Base-by-base conservation (phyloP, 2,888 invertebrate species). In the Sinohyriopsis cumingii region DNA sequence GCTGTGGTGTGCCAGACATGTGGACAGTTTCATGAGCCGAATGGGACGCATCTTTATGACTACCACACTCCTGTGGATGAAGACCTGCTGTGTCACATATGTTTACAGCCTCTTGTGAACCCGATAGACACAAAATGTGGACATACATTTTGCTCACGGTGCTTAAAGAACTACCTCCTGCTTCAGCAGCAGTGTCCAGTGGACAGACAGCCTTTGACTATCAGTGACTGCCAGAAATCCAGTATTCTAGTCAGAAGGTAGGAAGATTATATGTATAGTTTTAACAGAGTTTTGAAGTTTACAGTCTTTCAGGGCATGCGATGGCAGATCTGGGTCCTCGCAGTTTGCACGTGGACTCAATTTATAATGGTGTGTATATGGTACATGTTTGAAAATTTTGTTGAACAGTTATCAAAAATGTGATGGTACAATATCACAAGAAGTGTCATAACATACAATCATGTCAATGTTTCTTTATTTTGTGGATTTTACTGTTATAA, bases 31-130 rank as follows among this genome's bases (percentile, higher is more conserved):
- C 89, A 89, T 69, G 87, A 86, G 67, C 76, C 81, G 5, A 79
- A 82, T 56, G 85, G 84, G 20, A 86, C 89, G 25, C 91, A 91
- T 79, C 82, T 91, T 63, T 91, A 91, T 75, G 91, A 91, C 84
- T 91, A 91, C 80, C 86, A 86, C 71, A 88, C 88, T 68, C 86
- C 90, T 62, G 90, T 91, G 55, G 91, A 91, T 76, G 90, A 90
- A 80, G 91, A 91, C 68, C 83, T 91, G 60, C 89, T 88, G 77
- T 91, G 91, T 75, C 90, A 90, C 78, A 89, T 91, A 70, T 91
- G 91, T 79, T 86, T 90, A 28, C 91, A 91, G 83, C 91, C 91
- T 0, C 84, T 91, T 71, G 91, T 91, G 67, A 88, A 88, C 65
- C 91, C 91, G 5, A 77, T 90, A 65, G 91, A 91, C 84, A 89